phyloP scores from a whole-genome alignment of 2,113 vertebrate genomes.

The Atlantisia rogersi region DNA sequence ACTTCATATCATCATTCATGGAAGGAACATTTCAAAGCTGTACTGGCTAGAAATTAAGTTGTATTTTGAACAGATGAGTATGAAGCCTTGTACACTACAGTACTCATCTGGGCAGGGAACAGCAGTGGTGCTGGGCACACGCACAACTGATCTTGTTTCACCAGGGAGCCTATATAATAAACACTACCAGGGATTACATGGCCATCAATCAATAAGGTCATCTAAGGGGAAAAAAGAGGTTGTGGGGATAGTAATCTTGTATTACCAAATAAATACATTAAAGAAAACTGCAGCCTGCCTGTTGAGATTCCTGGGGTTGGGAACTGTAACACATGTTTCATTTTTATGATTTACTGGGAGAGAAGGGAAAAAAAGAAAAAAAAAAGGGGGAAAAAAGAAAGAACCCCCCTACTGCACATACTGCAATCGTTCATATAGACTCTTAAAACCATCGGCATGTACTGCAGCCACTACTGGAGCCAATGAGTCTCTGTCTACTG shows the following conservation, averaged over 20 bases:
- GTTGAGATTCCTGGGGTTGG: background rate
- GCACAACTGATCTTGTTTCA: fast-evolving
- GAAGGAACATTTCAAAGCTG: background rate
- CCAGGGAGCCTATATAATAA: background rate
- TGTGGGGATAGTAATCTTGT: background rate
- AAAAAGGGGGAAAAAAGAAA: background rate
- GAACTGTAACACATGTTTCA: background rate
- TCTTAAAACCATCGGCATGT: background rate
- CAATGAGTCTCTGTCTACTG: fast-evolving
- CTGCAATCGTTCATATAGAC: background rate
- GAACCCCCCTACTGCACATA: background rate
- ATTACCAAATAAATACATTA: background rate
- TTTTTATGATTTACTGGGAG: background rate
- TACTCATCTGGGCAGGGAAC: background rate
- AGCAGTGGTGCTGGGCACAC: background rate
- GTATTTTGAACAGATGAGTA: background rate
- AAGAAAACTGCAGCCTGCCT: background rate
- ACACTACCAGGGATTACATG: background rate
- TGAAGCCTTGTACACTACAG: background rate
- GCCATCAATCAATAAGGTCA: background rate
- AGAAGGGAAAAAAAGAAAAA: background rate
- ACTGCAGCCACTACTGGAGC: fast-evolving
- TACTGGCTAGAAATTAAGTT: background rate
- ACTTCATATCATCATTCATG: fast-evolving
- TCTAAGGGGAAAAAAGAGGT: background rate